Evolutionary conservation across 2,888 invertebrate genomes (phyloP), one percentile per base, ranked within the genome.

Genomic region (Stratiomys singularior): DNA sequence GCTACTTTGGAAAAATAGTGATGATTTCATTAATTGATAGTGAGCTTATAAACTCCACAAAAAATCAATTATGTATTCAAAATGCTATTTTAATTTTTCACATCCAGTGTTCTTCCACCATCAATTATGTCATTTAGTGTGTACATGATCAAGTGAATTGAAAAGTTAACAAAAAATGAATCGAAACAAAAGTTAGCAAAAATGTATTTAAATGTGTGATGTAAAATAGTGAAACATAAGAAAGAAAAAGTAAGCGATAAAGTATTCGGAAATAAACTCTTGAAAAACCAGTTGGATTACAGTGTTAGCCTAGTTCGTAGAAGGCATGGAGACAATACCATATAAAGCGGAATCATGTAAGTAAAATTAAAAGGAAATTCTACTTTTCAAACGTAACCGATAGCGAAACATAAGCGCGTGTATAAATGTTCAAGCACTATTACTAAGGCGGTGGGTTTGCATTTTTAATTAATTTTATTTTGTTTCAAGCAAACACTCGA

Each of bases 281-380:
- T 60, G 23, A 60, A 21, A 60, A 60, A 60, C 60, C 60, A 60
- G 60, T 60, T 60, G 60, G 60, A 66, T 66, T 66, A 37, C 66
- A 18, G 44, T 37, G 37, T 37, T 66, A 37, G 47, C 66, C 64
- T 64, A 46, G 64, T 25, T 46, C 56, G 23, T 74, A 37, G 37
- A 74, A 56, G 47, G 13, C 23, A 79, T 77, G 77, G 77, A 79
- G 60, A 52, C 77, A 15, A 63, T 77, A 25, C 60, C 67, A 28
- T 66, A 77, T 23, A 72, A 30, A 74, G 74, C 66, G 11, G 79
- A 77, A 52, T 25, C 77, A 77, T 66, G 79, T 79, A 79, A 79
- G 79, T 79, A 79, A 18, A 18, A 1, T 1, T 27, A 27, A 71
- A 71, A 60, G 66, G 52, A 23, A 63, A 72, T 28, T 27, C 72